Evolutionary conservation across 2,797 vertebrate species (phyloP).

Genomic region (Argyrosomus regius): DNA sequence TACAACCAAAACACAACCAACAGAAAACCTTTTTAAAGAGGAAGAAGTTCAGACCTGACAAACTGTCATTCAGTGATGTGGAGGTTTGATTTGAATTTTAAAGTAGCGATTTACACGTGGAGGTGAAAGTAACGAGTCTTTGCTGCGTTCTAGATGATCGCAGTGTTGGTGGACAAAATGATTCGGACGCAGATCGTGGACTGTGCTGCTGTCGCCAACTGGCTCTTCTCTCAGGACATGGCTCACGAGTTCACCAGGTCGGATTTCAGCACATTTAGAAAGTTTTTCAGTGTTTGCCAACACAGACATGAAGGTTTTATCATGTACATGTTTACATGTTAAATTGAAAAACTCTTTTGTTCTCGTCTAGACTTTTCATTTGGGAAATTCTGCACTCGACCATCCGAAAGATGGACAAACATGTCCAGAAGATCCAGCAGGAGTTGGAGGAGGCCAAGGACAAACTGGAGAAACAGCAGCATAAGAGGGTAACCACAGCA

Average conservation of each 20-base stretch:
- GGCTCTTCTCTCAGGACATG: slow-evolving; percentile 98
- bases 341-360: background rate
- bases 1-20: slow-evolving; percentile 60
- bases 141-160: slow-evolving; percentile 89
- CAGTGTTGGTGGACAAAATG: slow-evolving; percentile 98
- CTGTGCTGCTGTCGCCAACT: slow-evolving; percentile 98
- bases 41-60: background rate
- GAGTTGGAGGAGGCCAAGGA: slow-evolving; percentile 97
- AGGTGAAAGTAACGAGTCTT: background rate
- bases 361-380: slow-evolving; percentile 88
- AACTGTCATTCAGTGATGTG: background rate
- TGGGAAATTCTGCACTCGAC: slow-evolving; percentile 99
- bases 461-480: slow-evolving; percentile 95
- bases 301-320: background rate
- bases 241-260: slow-evolving; percentile 97
- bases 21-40: background rate
- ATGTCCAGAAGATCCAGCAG: slow-evolving; percentile 97
- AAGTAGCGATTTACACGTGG: too few species aligned
- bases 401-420: slow-evolving; percentile 99
- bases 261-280: background rate
- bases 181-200: slow-evolving; percentile 98
- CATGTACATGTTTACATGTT: background rate
- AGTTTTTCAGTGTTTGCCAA: too few species aligned
- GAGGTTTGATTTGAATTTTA: background rate
- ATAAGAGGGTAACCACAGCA: slow-evolving; percentile 82